These are phyloP conservation scores for Arge pagana DNA, from an alignment of 2,888 invertebrate species.

Conservation along the genomic window DNA sequence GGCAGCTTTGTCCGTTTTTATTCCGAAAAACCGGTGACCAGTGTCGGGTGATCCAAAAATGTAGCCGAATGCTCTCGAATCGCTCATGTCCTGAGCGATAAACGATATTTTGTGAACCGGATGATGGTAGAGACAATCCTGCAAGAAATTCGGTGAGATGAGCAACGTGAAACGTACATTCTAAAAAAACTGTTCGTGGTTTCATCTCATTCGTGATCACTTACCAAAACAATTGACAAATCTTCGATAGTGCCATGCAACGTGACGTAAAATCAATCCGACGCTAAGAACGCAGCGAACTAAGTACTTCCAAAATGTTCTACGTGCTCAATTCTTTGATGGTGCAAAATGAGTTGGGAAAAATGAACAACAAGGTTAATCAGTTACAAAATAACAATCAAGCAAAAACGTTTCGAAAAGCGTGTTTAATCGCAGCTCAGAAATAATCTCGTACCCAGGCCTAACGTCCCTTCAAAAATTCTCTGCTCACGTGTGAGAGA, in stretches of 20 bases:
- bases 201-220: background rate
- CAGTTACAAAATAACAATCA: background rate
- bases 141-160: conserved; percentile 39
- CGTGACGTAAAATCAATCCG: conserved; percentile 24
- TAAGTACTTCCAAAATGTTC: conserved; percentile 1
- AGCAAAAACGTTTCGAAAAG: background rate
- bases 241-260: conserved; percentile 23
- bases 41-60: conserved; percentile 96
- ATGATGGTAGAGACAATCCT: conserved; percentile 95
- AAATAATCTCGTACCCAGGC: background rate
- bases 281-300: conserved; percentile 23
- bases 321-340: too few relatives aligned
- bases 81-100: conserved; percentile 97
- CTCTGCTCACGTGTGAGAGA: too few relatives aligned
- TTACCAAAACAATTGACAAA: conserved; percentile 10
- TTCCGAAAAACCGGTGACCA: conserved; percentile 97
- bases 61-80: conserved; percentile 97
- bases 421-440: background rate
- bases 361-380: too few relatives aligned
- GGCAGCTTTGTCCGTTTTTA: conserved; percentile 98
- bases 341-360: too few relatives aligned
- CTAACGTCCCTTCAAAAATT: too few relatives aligned
- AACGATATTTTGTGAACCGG: conserved; percentile 99
- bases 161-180: background rate
- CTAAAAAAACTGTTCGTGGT: background rate